Base-by-base conservation (phyloP, 2,797 vertebrate species). In the Todus mexicanus region DNA sequence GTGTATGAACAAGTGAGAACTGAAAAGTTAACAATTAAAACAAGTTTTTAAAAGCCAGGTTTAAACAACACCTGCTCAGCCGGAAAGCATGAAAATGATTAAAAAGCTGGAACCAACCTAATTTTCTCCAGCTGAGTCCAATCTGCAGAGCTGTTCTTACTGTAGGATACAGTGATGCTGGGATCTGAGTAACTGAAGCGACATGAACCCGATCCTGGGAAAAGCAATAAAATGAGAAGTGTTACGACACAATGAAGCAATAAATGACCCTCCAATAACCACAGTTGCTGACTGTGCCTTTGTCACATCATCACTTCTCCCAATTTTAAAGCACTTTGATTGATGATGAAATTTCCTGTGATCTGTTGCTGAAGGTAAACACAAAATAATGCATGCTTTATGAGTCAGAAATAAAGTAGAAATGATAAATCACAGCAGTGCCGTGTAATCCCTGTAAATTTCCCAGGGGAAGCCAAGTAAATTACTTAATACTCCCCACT, bases 181-280 rank as follows among this genome's bases (percentile, higher is more conserved):
- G 99, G 99, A 96, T 99, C 99, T 56, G 99, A 98, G 95, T 99
- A 99, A 97, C 99, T 99, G 93, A 99, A 99, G 63, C 98, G 98
- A 90, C 99, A 99, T 1, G 98, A 98, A 84, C 99, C 99, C 3
- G 99, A 99, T 77, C 99, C 99, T 99, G 97, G 57, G 93, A 96
- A 95, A 59, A 95, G 57, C 64, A 97, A 95, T 76, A 92, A 87
- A 91, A 92, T 71, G 69, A 92, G 78, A 91, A 96, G 33, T 27
- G 72, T 97, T 97, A 96, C 63, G 56, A 96, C 88, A 91, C 61
- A 89, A 77, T 48, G 61, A 81, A 91, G 91, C 81, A 91, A 96
- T 83, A 91, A 84, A 94, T 69, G 95, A 96, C 86, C 45, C 60
- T 93, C 93, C 81, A 82, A 78, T 92, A 93, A 92, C 54, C 59